Percentiles rank a stretch among this genome's conserved stretches.
These are phyloP conservation scores for Nesoenas mayeri DNA, from an alignment of 2,113 vertebrate genomes.

Conservation along the genomic window DNA sequence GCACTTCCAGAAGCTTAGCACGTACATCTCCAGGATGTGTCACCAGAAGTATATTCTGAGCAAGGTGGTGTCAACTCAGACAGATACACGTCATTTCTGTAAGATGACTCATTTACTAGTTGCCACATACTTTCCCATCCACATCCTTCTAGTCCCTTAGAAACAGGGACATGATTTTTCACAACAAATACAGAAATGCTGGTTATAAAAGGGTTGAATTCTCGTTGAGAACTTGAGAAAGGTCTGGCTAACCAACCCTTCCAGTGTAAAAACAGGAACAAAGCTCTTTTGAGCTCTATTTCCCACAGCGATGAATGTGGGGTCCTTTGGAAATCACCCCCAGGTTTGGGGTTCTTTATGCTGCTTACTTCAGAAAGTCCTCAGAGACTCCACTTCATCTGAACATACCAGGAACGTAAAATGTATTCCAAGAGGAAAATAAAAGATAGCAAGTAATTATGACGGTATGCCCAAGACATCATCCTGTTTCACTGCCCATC, in stretches of 20 bases:
- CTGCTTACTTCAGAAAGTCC: background rate
- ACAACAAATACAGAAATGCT: background rate
- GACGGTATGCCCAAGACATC: background rate
- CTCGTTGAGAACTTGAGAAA: background rate
- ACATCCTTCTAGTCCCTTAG: background rate
- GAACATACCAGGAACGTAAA: background rate
- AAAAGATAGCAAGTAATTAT: background rate
- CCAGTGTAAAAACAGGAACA: background rate
- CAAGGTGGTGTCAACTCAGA: background rate
- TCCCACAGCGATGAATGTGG: background rate
- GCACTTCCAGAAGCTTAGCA: background rate
- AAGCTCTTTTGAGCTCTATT: background rate
- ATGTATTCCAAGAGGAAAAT: background rate
- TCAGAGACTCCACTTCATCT: background rate
- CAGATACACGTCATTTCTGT: background rate
- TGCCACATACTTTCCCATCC: background rate
- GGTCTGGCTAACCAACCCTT: background rate
- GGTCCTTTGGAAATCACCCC: background rate
- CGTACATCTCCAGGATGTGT: background rate
- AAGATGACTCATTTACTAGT: slow-evolving; percentile 21
- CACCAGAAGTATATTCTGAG: slow-evolving; percentile 7
- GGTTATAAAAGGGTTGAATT: background rate
- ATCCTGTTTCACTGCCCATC: background rate
- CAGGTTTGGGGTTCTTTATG: background rate
- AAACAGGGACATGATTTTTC: background rate